These are phyloP conservation scores for Cyclargus thomasi DNA, from an alignment of 1,140 invertebrate species.

Conservation along the genomic window DNA sequence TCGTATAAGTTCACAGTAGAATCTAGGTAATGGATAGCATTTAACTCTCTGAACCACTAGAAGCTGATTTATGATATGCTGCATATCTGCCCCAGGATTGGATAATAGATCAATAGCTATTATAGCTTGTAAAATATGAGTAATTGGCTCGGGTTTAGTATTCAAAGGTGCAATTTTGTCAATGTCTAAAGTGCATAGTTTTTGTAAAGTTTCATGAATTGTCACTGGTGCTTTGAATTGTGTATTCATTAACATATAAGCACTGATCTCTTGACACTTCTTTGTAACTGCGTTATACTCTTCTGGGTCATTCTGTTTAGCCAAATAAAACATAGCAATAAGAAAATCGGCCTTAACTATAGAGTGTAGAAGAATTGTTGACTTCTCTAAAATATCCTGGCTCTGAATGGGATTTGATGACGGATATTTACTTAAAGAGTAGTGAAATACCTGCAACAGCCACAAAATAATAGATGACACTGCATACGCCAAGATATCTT, in stretches of 20 bases:
- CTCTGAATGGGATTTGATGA: slow-evolving; percentile 71
- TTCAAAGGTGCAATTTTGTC: slow-evolving; percentile 77
- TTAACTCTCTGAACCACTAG: slow-evolving; percentile 89
- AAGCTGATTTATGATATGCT: slow-evolving; percentile 86
- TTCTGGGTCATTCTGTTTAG: slow-evolving; percentile 83
- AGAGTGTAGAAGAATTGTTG: slow-evolving; percentile 80
- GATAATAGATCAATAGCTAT: slow-evolving; percentile 83
- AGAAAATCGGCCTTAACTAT: slow-evolving; percentile 85
- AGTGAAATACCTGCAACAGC: slow-evolving; percentile 87
- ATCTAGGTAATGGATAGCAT: slow-evolving; percentile 79
- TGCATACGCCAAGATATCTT: slow-evolving; percentile 84
- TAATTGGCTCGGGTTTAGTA: slow-evolving; percentile 79
- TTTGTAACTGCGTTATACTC: slow-evolving; percentile 81
- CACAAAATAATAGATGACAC: slow-evolving; percentile 86
- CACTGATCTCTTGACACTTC: slow-evolving; percentile 84
- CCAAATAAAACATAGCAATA: slow-evolving; percentile 88
- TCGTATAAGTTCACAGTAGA: slow-evolving; percentile 93
- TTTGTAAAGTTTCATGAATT: slow-evolving; percentile 78
- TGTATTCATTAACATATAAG: slow-evolving; percentile 77
- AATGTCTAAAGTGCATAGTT: slow-evolving; percentile 78
- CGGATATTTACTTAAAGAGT: slow-evolving; percentile 75
- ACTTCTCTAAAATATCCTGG: slow-evolving; percentile 81
- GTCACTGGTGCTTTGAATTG: slow-evolving; percentile 74
- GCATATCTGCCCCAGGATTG: slow-evolving; percentile 85
- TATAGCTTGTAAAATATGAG: slow-evolving; percentile 84